Evolutionary conservation across 1,140 invertebrate genomes (phyloP), one percentile per base, ranked within the genome.

Genomic region (Sarcophaga bullata): DNA sequence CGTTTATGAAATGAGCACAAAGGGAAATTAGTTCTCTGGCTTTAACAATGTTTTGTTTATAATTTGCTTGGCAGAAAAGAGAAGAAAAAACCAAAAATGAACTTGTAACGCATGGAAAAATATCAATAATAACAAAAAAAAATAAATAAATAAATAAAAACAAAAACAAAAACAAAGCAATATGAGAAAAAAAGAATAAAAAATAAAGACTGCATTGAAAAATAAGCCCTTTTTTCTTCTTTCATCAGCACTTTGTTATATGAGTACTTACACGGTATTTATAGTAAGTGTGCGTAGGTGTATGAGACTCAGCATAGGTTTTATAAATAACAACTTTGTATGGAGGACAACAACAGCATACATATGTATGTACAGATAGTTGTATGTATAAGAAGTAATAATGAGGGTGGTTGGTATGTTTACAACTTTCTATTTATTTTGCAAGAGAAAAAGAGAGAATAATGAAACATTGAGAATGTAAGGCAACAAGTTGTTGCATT

Each of bases 401-500:
- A 37, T 37, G 25, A 9, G 62, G 62, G 10, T 58, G 54, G 54
- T 7, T 68, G 62, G 62, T 68, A 19, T 19, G 17, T 19, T 17
- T 19, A 10, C 17, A 68, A 68, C 62, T 68, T 68, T 68, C 62
- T 68, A 68, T 68, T 68, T 68, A 68, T 19, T 19, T 19, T 68
- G 17, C 5, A 13, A 15, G 13, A 58, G n/a, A 58, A 58, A 58
- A 6, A 13, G n/a, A 58, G 15, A 58, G n/a, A n/a, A 15, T n/a
- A 58, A 58, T 15, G 11, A 58, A 58, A 58, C 6, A 17, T 68
- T 9, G 6, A 1, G 8, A 68, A 11, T 15, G 8, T 3, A 25
- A 68, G 62, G 62, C 62, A 68, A 68, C 62, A 68, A 68, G 62
- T 68, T 68, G 62, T 68, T 68, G 62, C 62, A 68, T 68, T 68